Conservation (phyloP, 2,113 vertebrate species). For the Pelusios castaneus region DNA sequence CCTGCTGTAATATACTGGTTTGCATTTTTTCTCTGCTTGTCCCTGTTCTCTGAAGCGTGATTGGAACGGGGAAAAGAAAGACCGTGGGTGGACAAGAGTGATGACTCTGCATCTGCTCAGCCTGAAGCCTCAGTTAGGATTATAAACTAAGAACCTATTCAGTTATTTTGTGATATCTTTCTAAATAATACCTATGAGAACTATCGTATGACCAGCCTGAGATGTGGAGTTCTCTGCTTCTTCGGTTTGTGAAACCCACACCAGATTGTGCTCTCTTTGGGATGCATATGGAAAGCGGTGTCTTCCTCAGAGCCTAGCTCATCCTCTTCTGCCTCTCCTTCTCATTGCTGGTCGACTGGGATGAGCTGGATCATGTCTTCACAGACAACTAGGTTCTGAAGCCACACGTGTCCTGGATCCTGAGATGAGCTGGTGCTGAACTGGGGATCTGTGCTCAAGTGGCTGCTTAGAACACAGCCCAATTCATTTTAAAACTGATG, state of each 20-base stretch:
- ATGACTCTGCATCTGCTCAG: background rate
- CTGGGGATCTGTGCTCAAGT: background rate
- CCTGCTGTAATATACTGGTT: background rate
- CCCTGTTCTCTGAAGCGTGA: background rate
- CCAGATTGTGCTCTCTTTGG: background rate
- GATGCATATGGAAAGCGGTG: background rate
- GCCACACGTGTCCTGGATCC: background rate
- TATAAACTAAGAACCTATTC: background rate
- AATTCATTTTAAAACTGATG: background rate
- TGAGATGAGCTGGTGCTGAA: background rate
- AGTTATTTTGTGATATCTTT: background rate
- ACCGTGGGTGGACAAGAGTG: rapidly evolving
- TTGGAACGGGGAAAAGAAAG: background rate
- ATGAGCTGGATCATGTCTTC: background rate
- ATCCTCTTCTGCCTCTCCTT: rapidly evolving
- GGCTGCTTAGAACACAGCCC: background rate
- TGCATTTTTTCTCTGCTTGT: rapidly evolving
- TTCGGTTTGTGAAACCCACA: background rate
- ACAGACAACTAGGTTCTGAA: background rate
- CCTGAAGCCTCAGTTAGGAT: background rate
- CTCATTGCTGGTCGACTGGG: background rate
- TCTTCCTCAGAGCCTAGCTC: rapidly evolving
- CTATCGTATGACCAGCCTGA: background rate
- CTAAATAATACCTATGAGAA: background rate
- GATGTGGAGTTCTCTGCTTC: background rate